Evolutionary conservation across 2,797 vertebrate species (phyloP), one percentile per base, ranked within the genome.

Genomic region (Rhodeus uyekii): DNA sequence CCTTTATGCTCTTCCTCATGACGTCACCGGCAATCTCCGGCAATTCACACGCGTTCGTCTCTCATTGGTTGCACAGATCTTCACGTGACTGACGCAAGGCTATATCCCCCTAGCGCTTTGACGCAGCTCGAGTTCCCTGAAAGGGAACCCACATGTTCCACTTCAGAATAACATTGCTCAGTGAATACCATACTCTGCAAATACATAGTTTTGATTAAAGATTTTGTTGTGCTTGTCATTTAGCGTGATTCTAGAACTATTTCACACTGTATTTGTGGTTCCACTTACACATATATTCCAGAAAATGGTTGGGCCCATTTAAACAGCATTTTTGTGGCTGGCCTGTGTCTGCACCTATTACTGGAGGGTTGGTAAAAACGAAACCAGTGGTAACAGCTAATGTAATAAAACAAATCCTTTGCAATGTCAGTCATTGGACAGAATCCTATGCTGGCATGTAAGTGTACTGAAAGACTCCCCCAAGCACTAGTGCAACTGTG

Each of bases 181-280:
- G n/a, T n/a, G n/a, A n/a, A n/a, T n/a, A n/a, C n/a, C n/a, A 42
- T 58, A 67, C 44, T 72, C 48, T 64, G 34, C 42, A 38, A 77
- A 73, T 58, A 8, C 46, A 72, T 72, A 44, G 60, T 79, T 85
- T 75, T 13, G 27, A 78, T 27, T 27, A 12, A 14, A 10, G 5
- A 22, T 1, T 61, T 24, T 36, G 14, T 53, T 53, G 0, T 24
- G 0, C n/a, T 16, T 87, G 89, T 24, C 58, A 89, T 87, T 86
- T 77, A 91, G 90, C 91, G 90, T 86, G 87, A 91, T 91, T 87
- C 90, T 85, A n/a, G 83, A 88, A 38, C 42, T 50, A 75, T 68
- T 86, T 86, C 50, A 81, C 72, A 86, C 84, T 44, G 22, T 86
- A 85, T 86, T 85, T 86, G 83, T 76, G 88, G 85, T 81, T 27